Percentiles rank a stretch among this genome's conserved stretches.
phyloP scores from a whole-genome alignment of 2,113 vertebrate species.

The Maccullochella peelii region DNA sequence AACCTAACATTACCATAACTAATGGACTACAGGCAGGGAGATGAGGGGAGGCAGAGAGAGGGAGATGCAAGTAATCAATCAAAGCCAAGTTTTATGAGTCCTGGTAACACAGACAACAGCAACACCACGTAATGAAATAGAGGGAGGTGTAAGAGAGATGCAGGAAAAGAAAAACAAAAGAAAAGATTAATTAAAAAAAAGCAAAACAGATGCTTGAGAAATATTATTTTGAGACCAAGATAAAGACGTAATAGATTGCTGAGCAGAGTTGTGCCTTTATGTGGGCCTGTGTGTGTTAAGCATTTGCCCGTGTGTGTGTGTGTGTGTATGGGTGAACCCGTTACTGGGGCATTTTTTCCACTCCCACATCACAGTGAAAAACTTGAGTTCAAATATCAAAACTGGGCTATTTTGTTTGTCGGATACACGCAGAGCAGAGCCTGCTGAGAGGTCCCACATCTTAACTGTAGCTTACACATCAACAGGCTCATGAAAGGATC shows the following conservation, averaged over 20 bases:
- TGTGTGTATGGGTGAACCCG: not conserved
- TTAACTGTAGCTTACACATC: slow-evolving; percentile 22
- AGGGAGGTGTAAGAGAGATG: not conserved
- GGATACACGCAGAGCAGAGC: slow-evolving; percentile 5
- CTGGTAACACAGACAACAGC: slow-evolving; percentile 25
- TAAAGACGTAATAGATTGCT: not conserved
- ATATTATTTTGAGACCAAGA: not conserved
- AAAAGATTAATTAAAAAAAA: not conserved
- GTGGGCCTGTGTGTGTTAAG: not conserved
- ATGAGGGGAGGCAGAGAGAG: slow-evolving; percentile 13
- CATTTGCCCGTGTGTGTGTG: not conserved
- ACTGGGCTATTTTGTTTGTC: slow-evolving; percentile 21
- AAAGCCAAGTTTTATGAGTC: slow-evolving; percentile 45
- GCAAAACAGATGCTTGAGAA: not conserved
- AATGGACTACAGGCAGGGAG: slow-evolving; percentile 53
- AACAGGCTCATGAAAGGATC: slow-evolving; percentile 42
- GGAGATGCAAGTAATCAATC: slow-evolving; percentile 58
- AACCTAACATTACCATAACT: slow-evolving; percentile 71
- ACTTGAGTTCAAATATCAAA: slow-evolving; percentile 6
- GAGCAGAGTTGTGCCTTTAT: not conserved
- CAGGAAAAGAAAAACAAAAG: not conserved
- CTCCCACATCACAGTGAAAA: not conserved
- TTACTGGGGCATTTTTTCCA: not conserved
- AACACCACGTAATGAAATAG: not conserved
- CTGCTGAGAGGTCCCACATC: slow-evolving; percentile 10